These are phyloP conservation scores for Emys orbicularis DNA, from an alignment of 2,797 vertebrate species.

Conservation along the genomic window DNA sequence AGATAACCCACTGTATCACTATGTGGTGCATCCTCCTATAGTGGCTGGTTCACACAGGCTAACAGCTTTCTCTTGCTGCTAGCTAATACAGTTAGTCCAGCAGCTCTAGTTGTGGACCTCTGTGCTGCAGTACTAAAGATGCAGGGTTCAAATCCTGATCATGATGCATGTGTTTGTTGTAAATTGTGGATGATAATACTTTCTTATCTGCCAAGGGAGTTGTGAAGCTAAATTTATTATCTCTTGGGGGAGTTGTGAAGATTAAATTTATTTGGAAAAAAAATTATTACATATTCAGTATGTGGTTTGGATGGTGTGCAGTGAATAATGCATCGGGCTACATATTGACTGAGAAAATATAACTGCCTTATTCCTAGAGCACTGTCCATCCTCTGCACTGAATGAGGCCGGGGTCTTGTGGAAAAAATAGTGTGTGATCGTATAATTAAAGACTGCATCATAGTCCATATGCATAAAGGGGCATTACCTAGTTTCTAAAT, in stretches of 20 bases:
- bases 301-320: no score
- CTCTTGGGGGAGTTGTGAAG: background rate
- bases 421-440: background rate
- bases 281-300: no score
- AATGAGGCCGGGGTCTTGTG: background rate
- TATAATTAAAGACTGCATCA: background rate
- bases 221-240: background rate
- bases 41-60: background rate
- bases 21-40: background rate
- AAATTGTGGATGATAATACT: background rate
- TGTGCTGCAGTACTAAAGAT: background rate
- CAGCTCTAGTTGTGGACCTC: fast-evolving
- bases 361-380: background rate
- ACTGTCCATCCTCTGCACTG: background rate
- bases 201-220: background rate
- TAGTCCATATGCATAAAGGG: fast-evolving
- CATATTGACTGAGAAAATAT: no score
- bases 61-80: background rate
- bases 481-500: background rate
- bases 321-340: no score
- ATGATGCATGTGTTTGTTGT: background rate
- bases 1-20: background rate
- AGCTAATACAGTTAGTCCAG: fast-evolving
- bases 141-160: background rate
- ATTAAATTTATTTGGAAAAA: no score